Evolutionary conservation across 2,888 invertebrate genomes (phyloP).

Genomic region (Andrena minutula): DNA sequence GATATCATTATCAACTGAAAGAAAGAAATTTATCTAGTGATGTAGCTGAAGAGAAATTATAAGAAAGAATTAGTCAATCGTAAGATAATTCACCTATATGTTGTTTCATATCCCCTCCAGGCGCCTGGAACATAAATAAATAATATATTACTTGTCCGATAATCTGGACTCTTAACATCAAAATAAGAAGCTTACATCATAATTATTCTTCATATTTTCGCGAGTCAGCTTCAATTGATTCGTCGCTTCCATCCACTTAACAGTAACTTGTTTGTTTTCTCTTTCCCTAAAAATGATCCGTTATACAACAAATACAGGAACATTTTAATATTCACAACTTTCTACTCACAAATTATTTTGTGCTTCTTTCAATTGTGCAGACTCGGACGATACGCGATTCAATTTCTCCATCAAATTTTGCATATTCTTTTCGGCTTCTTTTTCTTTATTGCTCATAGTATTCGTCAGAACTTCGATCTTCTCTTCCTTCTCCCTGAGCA

Average conservation of each 20-base stretch:
- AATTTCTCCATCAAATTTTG: conserved; percentile 77
- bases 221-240: conserved; percentile 76
- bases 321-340: background rate
- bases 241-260: conserved; percentile 73
- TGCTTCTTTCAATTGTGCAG: conserved; percentile 73
- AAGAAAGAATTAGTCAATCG: background rate
- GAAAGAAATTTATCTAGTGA: conserved; percentile 30
- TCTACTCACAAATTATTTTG: conserved; percentile 75
- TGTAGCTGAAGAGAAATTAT: background rate
- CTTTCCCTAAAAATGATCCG: conserved; percentile 74
- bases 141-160: conserved; percentile 30
- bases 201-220: conserved; percentile 79
- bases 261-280: conserved; percentile 77
- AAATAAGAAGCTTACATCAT: conserved; percentile 67
- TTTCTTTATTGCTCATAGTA: conserved; percentile 73
- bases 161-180: conserved; percentile 22
- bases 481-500: conserved; percentile 83
- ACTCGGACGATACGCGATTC: conserved; percentile 71
- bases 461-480: conserved; percentile 71
- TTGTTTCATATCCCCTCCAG: conserved; percentile 70
- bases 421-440: conserved; percentile 72
- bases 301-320: background rate
- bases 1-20: conserved; percentile 52
- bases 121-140: conserved; percentile 61
- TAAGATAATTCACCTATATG: conserved; percentile 66